Percentiles rank a stretch among this genome's conserved stretches.
These are phyloP conservation scores for Vidua macroura DNA, from an alignment of 2,113 vertebrate genomes.

Conservation along the genomic window DNA sequence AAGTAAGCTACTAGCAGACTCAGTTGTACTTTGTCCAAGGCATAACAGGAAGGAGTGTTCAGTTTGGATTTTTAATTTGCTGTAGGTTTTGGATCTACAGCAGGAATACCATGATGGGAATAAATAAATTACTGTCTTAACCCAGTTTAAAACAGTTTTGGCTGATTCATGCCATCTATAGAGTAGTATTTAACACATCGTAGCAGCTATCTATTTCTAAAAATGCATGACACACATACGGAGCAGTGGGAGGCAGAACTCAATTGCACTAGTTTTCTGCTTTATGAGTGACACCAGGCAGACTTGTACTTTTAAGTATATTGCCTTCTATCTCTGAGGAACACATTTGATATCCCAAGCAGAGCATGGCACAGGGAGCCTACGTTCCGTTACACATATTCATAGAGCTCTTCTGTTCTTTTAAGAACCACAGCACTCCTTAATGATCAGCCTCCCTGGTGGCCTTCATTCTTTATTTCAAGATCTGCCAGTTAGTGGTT, in stretches of 20 bases:
- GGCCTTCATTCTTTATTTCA: not conserved
- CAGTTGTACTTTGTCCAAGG: not conserved
- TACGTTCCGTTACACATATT: not conserved
- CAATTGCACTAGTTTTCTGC: not conserved
- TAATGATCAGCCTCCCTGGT: not conserved
- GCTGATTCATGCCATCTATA: not conserved
- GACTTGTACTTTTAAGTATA: not conserved
- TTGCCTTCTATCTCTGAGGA: not conserved
- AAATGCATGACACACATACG: not conserved
- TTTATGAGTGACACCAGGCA: not conserved
- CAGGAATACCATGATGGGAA: not conserved
- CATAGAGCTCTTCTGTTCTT: not conserved
- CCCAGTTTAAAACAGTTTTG: not conserved
- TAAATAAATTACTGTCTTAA: constrained; percentile 5
- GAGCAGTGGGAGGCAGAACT: not conserved
- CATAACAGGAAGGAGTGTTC: not conserved
- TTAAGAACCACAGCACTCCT: accelerated
- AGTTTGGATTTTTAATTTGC: not conserved
- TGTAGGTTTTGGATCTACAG: not conserved
- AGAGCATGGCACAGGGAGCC: not conserved
- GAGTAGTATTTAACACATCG: not conserved
- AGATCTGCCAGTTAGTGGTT: not conserved
- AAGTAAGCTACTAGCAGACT: not conserved
- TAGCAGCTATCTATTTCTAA: not conserved
- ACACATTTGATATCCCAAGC: not conserved